These are phyloP conservation scores for Coregonus clupeaformis DNA, from an alignment of 2,113 vertebrate genomes.

Conservation along the genomic window DNA sequence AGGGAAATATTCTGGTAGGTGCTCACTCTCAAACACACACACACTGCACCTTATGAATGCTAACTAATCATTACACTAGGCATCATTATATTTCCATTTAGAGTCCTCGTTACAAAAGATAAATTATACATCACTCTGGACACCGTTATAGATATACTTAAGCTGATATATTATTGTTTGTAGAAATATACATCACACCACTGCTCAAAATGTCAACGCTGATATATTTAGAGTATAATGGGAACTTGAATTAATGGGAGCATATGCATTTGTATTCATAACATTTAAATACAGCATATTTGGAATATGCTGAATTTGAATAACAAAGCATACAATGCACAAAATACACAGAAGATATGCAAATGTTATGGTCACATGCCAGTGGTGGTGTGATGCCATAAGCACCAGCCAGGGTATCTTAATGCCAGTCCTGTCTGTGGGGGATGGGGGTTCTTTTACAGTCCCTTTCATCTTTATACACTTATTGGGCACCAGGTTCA, in stretches of 20 bases:
- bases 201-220: slow-evolving; percentile 43
- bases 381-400: slow-evolving; percentile 41
- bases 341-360: slow-evolving; percentile 17
- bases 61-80: slow-evolving; percentile 40
- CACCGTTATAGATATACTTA: slow-evolving; percentile 30
- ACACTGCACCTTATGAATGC: slow-evolving; percentile 37
- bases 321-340: slow-evolving; percentile 29
- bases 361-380: background rate
- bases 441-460: slow-evolving; percentile 42
- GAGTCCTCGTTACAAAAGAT: slow-evolving; percentile 36
- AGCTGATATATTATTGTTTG: slow-evolving; percentile 17
- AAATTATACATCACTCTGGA: slow-evolving; percentile 39
- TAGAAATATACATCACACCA: slow-evolving; percentile 3
- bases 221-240: slow-evolving; percentile 40
- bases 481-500: slow-evolving; percentile 57
- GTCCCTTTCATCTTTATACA: slow-evolving; percentile 54
- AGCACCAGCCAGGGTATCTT: slow-evolving; percentile 41
- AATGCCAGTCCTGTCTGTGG: slow-evolving; percentile 43
- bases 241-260: slow-evolving; percentile 30
- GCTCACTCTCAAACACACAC: slow-evolving; percentile 9
- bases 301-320: slow-evolving; percentile 30
- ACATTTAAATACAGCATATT: slow-evolving; percentile 46
- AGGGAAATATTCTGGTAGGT: slow-evolving; percentile 95
- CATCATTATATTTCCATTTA: slow-evolving; percentile 48
- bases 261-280: slow-evolving; percentile 42